Evolutionary conservation across 2,888 invertebrate genomes (phyloP), one percentile per base, ranked within the genome.

Genomic region (Xylophagus ater): DNA sequence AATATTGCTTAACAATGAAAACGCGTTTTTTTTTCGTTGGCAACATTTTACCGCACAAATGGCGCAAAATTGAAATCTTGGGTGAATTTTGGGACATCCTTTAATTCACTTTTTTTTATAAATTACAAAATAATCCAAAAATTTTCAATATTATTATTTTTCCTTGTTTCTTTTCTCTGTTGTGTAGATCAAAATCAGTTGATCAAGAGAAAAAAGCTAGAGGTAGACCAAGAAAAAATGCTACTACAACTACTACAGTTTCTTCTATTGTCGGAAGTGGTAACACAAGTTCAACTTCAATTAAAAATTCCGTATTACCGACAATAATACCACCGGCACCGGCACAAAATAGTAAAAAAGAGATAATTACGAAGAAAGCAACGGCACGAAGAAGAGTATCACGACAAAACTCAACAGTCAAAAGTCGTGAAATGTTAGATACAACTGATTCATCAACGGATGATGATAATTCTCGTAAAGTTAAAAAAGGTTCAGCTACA

Each of bases 171-270:
- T 6, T 28, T 28, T n/a, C 7, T 12, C 12, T n/a, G 13, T 5
- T 13, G 30, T 39, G n/a, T 33, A 35, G 38, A 32, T 45, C 32
- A 9, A 46, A 46, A 29, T 48, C 46, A 17, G 34, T 35, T 10
- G 46, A 49, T 4, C 46, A 50, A 12, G 47, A 51, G 4, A 63
- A 63, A 38, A 60, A 67, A 48, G 61, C 62, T 17, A 65, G 65
- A 17, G 67, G 68, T 20, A 57, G 66, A 36, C 69, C 67, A 13
- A 57, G 68, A n/a, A 70, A 69, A 47, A 55, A 53, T 12, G 59
- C 63, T 44, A 49, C 52, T 6, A 46, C 30, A 3, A 34, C 15
- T 8, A 37, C 10, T 14, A 37, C 30, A 24, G 30, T 24, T 3
- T 32, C 29, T 5, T 15, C 10, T n/a, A 34, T 10, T 17, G 40